Evolutionary conservation across 2,113 vertebrate species (phyloP), one percentile per base, ranked within the genome.

Genomic region (Myiopsitta monachus): DNA sequence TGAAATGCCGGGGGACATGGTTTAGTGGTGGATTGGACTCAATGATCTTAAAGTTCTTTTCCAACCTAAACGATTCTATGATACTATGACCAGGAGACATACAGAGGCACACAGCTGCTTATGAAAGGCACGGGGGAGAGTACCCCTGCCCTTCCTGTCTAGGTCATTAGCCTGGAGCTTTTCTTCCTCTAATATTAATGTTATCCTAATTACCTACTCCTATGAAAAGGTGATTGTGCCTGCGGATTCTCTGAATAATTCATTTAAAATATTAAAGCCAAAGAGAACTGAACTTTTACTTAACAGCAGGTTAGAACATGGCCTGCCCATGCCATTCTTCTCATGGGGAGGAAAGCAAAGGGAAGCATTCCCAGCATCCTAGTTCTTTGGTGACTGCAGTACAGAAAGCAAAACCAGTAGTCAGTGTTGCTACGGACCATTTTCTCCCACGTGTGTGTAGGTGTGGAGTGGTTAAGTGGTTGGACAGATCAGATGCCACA

Each of bases 151-250:
- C 24, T 31, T 63, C 59, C 51, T 79, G 75, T 49, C 51, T 64
- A n/a, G 57, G 76, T 68, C 55, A 46, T 36, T 38, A 76, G n/a
- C 76, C 63, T 51, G 51, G 47, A 94, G 83, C 67, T 88, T 79
- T 88, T 72, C 79, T 49, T 79, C 66, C 73, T 92, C 83, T 83
- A 91, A 80, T 91, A 92, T 83, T 75, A 59, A 92, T 64, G 36
- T 55, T 86, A 76, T 72, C 76, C 62, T 83, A 47, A 72, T 76
- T 61, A 82, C 33, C 62, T 59, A 28, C 55, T 80, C 67, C n/a
- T 63, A 38, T 38, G 63, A 63, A 68, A 83, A 83, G 51, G 51
- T 33, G 46, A 26, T n/a, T 47, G 15, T 63, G 62, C 87, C 75
- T 63, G 47, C 3, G 1, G 27, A 38, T 39, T 44, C 27, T 47